Percentiles rank a stretch among this genome's conserved stretches.
Evolutionary conservation across 2,888 invertebrate species (phyloP).

Genomic region (Metalampra italica): DNA sequence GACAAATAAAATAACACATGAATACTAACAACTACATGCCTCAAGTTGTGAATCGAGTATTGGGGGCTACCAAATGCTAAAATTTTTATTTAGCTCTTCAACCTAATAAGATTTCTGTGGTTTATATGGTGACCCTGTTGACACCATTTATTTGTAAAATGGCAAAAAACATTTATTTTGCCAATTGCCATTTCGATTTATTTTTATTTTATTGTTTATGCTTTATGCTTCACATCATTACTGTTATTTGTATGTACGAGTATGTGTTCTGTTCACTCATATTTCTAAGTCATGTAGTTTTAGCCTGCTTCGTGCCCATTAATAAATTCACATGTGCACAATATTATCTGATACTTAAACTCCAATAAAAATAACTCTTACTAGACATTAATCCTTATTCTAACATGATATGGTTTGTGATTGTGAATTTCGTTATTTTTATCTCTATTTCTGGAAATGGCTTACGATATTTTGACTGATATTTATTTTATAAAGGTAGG

Average conservation of each 20-base stretch:
- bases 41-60: neutral
- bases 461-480: no score
- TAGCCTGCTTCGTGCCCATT: slow-evolving; percentile 5
- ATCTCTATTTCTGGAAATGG: slow-evolving; percentile 4
- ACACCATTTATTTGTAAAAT: no score
- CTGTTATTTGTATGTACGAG: no score
- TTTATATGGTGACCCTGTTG: no score
- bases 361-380: slow-evolving; percentile 33
- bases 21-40: slow-evolving; percentile 18
- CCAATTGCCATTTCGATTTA: no score
- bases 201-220: neutral
- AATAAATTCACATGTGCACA: slow-evolving; percentile 28
- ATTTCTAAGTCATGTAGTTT: slow-evolving; percentile 13
- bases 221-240: no score
- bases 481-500: no score
- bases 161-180: no score
- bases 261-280: neutral
- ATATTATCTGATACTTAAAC: slow-evolving; percentile 26
- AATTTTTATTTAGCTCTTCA: neutral
- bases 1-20: slow-evolving; percentile 20
- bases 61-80: neutral
- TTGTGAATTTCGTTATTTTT: slow-evolving; percentile 33
- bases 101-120: no score
- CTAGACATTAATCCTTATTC: slow-evolving; percentile 40
- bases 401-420: slow-evolving; percentile 67